Evolutionary conservation across 2,797 vertebrate genomes (phyloP), one percentile per base, ranked within the genome.

Genomic region (Sternarchorhynchus goeldii): DNA sequence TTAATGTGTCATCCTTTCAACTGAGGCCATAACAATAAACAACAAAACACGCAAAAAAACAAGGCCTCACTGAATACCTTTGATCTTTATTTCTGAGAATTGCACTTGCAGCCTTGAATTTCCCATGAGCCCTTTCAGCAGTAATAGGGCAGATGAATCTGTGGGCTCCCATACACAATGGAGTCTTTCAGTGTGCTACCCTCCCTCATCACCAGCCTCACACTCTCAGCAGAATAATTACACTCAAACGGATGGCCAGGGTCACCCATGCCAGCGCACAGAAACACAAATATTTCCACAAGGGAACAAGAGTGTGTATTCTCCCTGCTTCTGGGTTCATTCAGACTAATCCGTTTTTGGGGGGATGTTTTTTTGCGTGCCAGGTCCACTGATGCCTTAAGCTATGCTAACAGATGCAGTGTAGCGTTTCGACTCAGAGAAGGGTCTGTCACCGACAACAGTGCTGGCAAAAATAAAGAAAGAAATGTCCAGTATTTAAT

Each of bases 211-310:
- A 58, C 88, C 88, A 88, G 82, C 76, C 88, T 90, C 84, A 80
- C 87, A 83, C 75, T 58, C 64, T 81, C 10, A 87, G 78, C 83
- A 90, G 91, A 91, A 91, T 91, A 93, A 91, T 93, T 90, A 90
- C 85, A 83, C 86, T 90, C 92, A 91, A 80, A 91, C 91, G 90
- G 91, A 87, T 86, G 82, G 82, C 77, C 85, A 88, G 88, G 78
- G 90, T 93, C 92, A 91, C 91, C 88, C 86, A 73, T 82, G 90
- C 92, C 89, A 89, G 89, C 91, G 87, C 82, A 88, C 85, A 94
- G 87, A 94, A 91, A 94, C 88, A 92, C 84, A 93, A 93, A 93
- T 84, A 95, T 93, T 93, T 91, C 86, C 88, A 92, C 87, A 90
- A 85, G 90, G 90, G 90, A 92, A 94, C 90, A 93, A 93, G 92